Percentiles rank a stretch among this genome's conserved stretches.
These are phyloP conservation scores for Lasaia peninsularis DNA, from an alignment of 1,140 invertebrate genomes.

Conservation along the genomic window DNA sequence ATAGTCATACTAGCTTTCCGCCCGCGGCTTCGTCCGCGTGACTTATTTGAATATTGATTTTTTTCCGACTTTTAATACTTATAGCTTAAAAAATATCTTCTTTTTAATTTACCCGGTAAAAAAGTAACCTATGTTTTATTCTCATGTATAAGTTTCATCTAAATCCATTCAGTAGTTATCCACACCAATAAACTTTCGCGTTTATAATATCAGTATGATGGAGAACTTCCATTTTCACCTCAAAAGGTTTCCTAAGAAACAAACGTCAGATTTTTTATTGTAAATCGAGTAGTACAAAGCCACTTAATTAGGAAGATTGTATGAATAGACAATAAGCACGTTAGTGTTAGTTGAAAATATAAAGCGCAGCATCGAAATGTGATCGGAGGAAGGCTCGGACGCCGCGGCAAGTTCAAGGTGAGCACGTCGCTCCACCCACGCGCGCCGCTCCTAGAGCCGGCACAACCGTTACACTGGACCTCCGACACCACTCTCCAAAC, in stretches of 20 bases:
- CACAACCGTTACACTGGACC: conserved; percentile 64
- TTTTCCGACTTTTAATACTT: too few species aligned
- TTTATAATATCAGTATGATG: too few species aligned
- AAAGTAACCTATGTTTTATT: too few species aligned
- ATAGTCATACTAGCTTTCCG: too few species aligned
- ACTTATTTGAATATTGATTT: too few species aligned
- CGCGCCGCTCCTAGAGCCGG: conserved; percentile 53
- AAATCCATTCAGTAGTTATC: too few species aligned
- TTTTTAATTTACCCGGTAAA: too few species aligned
- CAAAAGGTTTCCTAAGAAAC: not conserved
- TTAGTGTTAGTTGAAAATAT: conserved; percentile 16
- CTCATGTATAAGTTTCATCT: too few species aligned
- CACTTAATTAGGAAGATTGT: conserved; percentile 9
- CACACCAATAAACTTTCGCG: too few species aligned
- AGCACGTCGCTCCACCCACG: conserved; percentile 70
- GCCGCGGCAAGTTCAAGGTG: conserved; percentile 72
- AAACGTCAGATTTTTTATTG: not conserved
- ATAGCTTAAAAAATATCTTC: too few species aligned
- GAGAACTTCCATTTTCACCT: too few species aligned
- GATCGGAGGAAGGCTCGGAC: conserved; percentile 38
- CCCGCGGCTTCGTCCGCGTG: too few species aligned
- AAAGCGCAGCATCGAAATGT: conserved; percentile 39
- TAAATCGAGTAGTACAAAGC: conserved; percentile 6
- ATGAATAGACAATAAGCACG: conserved; percentile 3
- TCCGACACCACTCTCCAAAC: conserved; percentile 47